A percentile compares a stretch with the other conserved stretches of the same genome.
phyloP scores from a whole-genome alignment of 2,113 vertebrate genomes.

The Albula goreensis region DNA sequence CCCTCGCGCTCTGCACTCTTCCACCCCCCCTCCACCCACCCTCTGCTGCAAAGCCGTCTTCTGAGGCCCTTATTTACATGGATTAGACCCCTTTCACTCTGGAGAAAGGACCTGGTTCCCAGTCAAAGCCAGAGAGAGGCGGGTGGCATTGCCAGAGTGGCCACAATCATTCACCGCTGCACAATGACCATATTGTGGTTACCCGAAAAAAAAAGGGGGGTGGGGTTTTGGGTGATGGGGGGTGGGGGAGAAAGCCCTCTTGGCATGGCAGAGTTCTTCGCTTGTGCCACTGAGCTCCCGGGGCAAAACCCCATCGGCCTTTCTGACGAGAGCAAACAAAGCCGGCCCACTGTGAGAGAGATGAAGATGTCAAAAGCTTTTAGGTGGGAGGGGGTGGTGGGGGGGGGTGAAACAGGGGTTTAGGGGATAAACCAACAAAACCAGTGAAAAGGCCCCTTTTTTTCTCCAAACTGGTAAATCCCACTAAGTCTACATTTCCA shows the following conservation, averaged over 20 bases:
- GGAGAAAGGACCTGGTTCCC: slow-evolving; percentile 97
- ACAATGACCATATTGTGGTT: slow-evolving; percentile 99
- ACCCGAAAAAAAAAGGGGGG: slow-evolving; percentile 74
- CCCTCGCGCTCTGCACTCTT: slow-evolving; percentile 81
- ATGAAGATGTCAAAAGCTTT: slow-evolving; percentile 85
- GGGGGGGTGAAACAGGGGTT: slow-evolving; percentile 53
- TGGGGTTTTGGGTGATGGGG: slow-evolving; percentile 10
- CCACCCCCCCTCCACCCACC: slow-evolving; percentile 73
- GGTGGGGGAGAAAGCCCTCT: slow-evolving; percentile 74
- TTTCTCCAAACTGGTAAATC: slow-evolving; percentile 72
- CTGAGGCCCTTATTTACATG: slow-evolving; percentile 98
- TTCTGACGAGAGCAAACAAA: slow-evolving; percentile 99
- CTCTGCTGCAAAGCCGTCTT: slow-evolving; percentile 92
- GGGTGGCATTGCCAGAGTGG: slow-evolving; percentile 95
- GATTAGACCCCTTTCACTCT: slow-evolving; percentile 98
- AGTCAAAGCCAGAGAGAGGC: slow-evolving; percentile 92
- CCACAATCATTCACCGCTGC: slow-evolving; percentile 94
- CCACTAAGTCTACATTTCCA: slow-evolving; percentile 78
- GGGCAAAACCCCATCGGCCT: slow-evolving; percentile 91
- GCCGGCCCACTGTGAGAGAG: slow-evolving; percentile 83
- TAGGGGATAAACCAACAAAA: slow-evolving; percentile 81
- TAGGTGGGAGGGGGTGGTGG: slow-evolving; percentile 56
- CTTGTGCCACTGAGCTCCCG: slow-evolving; percentile 92
- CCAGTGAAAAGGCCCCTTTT: slow-evolving; percentile 70
- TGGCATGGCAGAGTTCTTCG: slow-evolving; percentile 91